phyloP scores from a whole-genome alignment of 2,797 vertebrate genomes.

The Mormyrus hasselquistii region DNA sequence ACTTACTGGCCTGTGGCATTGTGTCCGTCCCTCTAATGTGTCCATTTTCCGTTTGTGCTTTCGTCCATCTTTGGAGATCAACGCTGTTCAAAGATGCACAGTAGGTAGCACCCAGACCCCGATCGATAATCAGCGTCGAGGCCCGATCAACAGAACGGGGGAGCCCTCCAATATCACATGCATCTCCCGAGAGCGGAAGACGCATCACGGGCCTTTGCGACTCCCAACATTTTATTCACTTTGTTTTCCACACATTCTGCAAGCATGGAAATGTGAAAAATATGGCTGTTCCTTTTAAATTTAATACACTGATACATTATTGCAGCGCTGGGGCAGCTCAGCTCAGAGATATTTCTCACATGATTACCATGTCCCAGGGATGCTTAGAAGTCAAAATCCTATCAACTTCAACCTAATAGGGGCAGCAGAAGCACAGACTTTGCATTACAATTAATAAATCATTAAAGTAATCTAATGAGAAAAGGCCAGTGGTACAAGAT shows the following conservation, averaged over 20 bases:
- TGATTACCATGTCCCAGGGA: constrained; percentile 23
- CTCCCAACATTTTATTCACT: constrained; percentile 54
- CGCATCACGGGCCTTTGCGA: constrained; percentile 38
- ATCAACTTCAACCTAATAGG: constrained; percentile 41
- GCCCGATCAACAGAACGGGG: constrained; percentile 41
- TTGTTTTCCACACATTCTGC: constrained; percentile 30
- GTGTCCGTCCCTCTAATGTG: constrained; percentile 65
- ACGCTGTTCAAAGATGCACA: constrained; percentile 80
- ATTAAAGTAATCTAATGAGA: constrained; percentile 36
- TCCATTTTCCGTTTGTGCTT: constrained; percentile 73
- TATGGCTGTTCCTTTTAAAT: constrained; percentile 54
- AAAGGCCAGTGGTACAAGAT: constrained; percentile 24
- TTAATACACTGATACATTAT: constrained; percentile 45
- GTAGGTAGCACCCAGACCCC: constrained; percentile 85
- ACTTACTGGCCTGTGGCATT: constrained; percentile 86
- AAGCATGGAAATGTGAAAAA: constrained; percentile 50
- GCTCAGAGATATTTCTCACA: constrained; percentile 46
- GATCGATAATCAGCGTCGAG: constrained; percentile 91
- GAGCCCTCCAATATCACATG: constrained; percentile 55
- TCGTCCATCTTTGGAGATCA: constrained; percentile 72
- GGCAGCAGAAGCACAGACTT: constrained; percentile 35
- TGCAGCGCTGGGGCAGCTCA: constrained; percentile 44
- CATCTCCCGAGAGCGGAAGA: constrained; percentile 61
- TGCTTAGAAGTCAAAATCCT: constrained; percentile 31
- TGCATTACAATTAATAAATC: constrained; percentile 54